phyloP scores from a whole-genome alignment of 1,140 invertebrate genomes.

The Papilio machaon region DNA sequence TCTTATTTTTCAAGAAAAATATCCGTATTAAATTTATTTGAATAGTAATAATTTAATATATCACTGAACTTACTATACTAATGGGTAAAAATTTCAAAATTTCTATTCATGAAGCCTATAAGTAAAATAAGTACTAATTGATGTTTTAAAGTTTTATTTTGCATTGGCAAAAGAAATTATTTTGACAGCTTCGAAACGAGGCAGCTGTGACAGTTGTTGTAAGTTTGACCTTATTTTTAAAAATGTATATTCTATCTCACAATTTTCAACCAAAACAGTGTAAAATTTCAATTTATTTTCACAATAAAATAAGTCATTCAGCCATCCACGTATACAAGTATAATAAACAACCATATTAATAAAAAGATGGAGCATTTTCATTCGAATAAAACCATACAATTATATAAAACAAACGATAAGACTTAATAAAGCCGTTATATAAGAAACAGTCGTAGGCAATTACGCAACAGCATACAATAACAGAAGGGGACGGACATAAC shows the following conservation, averaged over 20 bases:
- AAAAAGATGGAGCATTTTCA: neutral
- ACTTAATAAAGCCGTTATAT: conserved; percentile 21
- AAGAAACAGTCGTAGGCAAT: conserved; percentile 48
- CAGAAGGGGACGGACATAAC: conserved; percentile 42
- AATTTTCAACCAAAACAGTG: neutral
- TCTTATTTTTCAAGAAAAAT: neutral
- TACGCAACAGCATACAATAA: conserved; percentile 42
- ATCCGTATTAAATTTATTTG: neutral
- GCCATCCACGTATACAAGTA: too few species aligned
- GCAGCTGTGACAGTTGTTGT: neutral
- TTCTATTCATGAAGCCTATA: too few species aligned
- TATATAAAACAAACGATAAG: neutral
- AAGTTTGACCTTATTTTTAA: neutral
- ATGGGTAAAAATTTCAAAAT: too few species aligned
- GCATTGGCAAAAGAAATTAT: neutral
- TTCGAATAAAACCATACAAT: neutral
- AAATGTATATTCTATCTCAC: neutral
- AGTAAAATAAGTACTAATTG: neutral
- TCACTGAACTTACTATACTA: too few species aligned
- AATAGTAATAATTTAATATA: neutral
- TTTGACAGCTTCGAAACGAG: neutral
- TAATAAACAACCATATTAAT: neutral
- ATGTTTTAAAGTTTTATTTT: neutral
- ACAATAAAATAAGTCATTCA: too few species aligned
- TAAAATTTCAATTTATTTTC: neutral